phyloP scores from a whole-genome alignment of 2,113 vertebrate species.

The Notarius lentiginosus region DNA sequence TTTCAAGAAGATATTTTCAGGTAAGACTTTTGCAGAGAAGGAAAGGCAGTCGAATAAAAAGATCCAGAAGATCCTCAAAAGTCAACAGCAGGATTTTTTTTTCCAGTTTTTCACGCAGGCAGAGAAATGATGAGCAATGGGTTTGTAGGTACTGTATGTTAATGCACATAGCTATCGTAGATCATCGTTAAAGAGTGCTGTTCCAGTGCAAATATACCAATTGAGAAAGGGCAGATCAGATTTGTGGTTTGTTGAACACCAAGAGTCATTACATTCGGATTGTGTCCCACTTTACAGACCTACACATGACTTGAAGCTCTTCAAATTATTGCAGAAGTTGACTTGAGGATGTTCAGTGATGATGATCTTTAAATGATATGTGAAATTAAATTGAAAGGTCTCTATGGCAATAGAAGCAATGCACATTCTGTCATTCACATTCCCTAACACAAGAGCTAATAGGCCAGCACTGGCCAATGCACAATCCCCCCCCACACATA shows the following conservation, averaged over 20 bases:
- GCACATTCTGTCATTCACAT: slow-evolving; percentile 19
- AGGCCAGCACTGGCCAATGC: background rate
- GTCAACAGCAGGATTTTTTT: background rate
- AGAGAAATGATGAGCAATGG: slow-evolving; percentile 9
- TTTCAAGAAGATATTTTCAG: slow-evolving; percentile 41
- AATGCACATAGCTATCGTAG: slow-evolving; percentile 32
- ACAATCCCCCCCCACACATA: background rate
- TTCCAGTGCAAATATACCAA: slow-evolving; percentile 54
- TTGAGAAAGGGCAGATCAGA: slow-evolving; percentile 51
- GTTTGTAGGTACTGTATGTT: slow-evolving; percentile 40
- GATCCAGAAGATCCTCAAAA: slow-evolving; percentile 11
- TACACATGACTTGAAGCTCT: slow-evolving; percentile 27
- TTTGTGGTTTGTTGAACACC: slow-evolving; percentile 30
- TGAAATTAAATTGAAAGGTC: slow-evolving; percentile 15
- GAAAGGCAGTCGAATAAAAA: slow-evolving; percentile 1
- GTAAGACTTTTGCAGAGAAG: slow-evolving; percentile 40
- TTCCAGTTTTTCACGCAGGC: slow-evolving; percentile 3
- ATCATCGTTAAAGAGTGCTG: slow-evolving; percentile 29
- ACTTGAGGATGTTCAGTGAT: background rate
- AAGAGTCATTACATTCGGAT: slow-evolving; percentile 25
- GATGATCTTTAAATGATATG: slow-evolving; percentile 17
- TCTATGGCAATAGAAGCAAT: slow-evolving; percentile 6
- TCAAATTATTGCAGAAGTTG: background rate
- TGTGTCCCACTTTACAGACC: slow-evolving; percentile 26
- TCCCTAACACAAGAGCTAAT: background rate